Evolutionary conservation across 2,113 vertebrate species (phyloP), one percentile per base, ranked within the genome.

Genomic region (Polypterus bichir): DNA sequence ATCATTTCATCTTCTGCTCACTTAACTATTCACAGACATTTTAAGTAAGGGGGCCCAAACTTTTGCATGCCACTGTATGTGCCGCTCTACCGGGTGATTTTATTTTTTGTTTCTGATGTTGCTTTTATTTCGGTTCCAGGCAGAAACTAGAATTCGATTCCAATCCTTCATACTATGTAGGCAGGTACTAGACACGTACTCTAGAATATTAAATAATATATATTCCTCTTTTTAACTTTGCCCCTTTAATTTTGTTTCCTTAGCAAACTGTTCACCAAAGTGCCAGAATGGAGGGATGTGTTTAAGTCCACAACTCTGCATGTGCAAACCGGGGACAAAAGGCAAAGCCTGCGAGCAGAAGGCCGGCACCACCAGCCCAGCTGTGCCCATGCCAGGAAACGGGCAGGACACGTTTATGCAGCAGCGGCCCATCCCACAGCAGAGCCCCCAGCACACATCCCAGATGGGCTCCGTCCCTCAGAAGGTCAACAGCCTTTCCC

Each of bases 221-320:
- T 3, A 6, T 7, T 11, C 58, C 67, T 68, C 70, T 62, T 66
- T 72, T 75, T 59, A 70, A 49, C 9, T 10, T 10, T 66, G 4
- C 54, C 62, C 63, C 62, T 59, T 49, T 62, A 62, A 68, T 63
- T 70, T 70, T 77, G 65, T 69, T 77, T 68, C 76, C 74, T 65
- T 76, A 98, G 96, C 96, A 47, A 93, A 88, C 79, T 98, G 96
- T 74, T 71, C 80, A 7, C 96, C 96, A 1, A 88, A 89, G 0
- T 98, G 96, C 84, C 94, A 93, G 70, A 98, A 98, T 3, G 94
- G 92, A 77, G 96, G 94, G 68, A 92, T 94, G 89, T 98, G 96
- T 73, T 88, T 98, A 11, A 83, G 88, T 74, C 94, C 94, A 61
- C 96, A 97, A 70, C 83, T 93, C 56, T 98, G 96, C 65, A 88